Conservation (phyloP, 1,140 invertebrate genomes). For the Drosophila nigrodunni region DNA sequence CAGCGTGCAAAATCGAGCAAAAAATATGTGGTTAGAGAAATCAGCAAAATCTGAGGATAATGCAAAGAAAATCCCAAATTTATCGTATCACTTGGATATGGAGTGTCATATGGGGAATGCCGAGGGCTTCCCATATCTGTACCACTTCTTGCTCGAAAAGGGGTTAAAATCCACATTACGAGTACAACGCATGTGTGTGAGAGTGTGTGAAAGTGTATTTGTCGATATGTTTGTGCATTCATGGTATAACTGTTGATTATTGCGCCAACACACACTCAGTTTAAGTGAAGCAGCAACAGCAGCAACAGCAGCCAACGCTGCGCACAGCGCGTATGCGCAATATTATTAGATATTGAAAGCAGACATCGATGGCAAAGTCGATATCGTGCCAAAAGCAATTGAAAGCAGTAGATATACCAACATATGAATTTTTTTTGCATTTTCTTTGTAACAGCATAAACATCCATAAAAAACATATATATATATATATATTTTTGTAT, state of each 20-base stretch:
- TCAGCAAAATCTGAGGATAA: slow-evolving; percentile 78
- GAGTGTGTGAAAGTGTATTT: slow-evolving; percentile 25
- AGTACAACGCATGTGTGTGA: slow-evolving; percentile 37
- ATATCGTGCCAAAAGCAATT: slow-evolving; percentile 65
- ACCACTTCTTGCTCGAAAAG: slow-evolving; percentile 35
- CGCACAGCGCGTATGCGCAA: slow-evolving; percentile 77
- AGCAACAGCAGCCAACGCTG: slow-evolving; percentile 36
- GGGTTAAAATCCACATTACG: slow-evolving; percentile 74
- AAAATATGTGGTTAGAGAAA: slow-evolving; percentile 46
- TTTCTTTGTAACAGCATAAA: slow-evolving; percentile 39
- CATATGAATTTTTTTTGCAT: slow-evolving; percentile 72
- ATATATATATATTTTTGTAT: background rate
- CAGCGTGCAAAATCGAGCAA: slow-evolving; percentile 24
- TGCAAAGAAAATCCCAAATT: slow-evolving; percentile 79
- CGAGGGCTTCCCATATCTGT: slow-evolving; percentile 9
- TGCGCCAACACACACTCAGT: slow-evolving; percentile 78
- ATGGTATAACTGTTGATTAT: slow-evolving; percentile 82
- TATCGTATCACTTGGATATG: slow-evolving; percentile 76
- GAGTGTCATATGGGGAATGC: slow-evolving; percentile 61
- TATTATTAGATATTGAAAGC: slow-evolving; percentile 81
- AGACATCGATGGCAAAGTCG: slow-evolving; percentile 67
- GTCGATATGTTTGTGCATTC: slow-evolving; percentile 67
- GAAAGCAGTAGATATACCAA: slow-evolving; percentile 71
- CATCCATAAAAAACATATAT: slow-evolving; percentile 45
- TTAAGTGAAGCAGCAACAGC: slow-evolving; percentile 70